Evolutionary conservation across 92 coral and sea anemone genomes (phyloP), one percentile per base, ranked within the genome.

Genomic region (Palythoa caribaeorum): DNA sequence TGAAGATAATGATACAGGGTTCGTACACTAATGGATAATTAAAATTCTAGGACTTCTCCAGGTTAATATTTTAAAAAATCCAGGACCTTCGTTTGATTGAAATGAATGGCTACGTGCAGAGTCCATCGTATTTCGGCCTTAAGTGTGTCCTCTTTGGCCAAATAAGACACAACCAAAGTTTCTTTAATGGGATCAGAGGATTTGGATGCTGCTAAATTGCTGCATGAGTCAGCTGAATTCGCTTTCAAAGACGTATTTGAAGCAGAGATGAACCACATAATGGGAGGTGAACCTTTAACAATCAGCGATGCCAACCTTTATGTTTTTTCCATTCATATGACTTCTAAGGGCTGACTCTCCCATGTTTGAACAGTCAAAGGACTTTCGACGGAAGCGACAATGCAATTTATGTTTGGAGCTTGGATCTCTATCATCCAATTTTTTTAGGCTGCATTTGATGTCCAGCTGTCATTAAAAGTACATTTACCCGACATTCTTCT

Each of bases 361-460:
- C 69, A 62, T 62, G 69, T 62, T 62, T 62, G 69, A 62, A 62
- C 69, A 62, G 21, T 62, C 69, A 16, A 62, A 62, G 0, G 69
- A 1, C 69, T 62, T 62, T 16, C 1, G 69, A 62, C 69, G 14
- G 69, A 62, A 62, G 69, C 69, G 69, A 62, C 69, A 62, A 62
- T 16, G 69, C 19, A 16, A 10, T 62, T 62, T 62, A 7, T 10
- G 69, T 62, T 62, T 62, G 69, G 69, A 62, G 14, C 69, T 62
- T 62, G 69, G 69, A 62, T 62, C 69, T 62, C 69, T 62, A 62
- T 62, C 69, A 62, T 2, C 69, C 69, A 62, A 51, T 51, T 11
- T 51, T 51, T 51, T 6, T 51, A 51, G 55, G 55, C 6, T 51
- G 53, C 38, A 38, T 73, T 38, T 73, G 28, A 73, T 15, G 36